phyloP scores from a whole-genome alignment of 2,797 vertebrate genomes.

The Myotis planiceps region DNA sequence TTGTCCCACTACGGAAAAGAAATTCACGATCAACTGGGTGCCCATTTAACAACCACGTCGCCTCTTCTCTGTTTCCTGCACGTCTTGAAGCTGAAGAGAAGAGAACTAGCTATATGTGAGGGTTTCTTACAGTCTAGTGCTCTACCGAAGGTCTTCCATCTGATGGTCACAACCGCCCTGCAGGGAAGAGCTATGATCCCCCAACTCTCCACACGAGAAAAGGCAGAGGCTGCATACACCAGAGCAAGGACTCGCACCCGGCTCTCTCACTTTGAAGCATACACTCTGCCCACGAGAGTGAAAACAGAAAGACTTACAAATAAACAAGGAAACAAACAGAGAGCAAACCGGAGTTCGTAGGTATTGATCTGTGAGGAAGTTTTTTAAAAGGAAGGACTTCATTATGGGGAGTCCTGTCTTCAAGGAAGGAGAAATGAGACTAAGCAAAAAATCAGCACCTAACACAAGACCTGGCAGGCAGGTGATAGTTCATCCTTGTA shows the following conservation, averaged over 20 bases:
- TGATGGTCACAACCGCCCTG: neutral
- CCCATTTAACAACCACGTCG: neutral
- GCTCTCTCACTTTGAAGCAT: neutral
- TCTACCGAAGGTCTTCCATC: neutral
- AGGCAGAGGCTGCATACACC: neutral
- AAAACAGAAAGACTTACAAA: neutral
- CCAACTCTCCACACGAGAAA: neutral
- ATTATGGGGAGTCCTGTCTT: neutral
- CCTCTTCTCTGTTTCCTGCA: neutral
- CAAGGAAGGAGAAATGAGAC: neutral
- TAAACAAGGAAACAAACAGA: neutral
- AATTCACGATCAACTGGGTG: neutral
- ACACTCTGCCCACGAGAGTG: neutral
- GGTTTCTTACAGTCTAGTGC: neutral
- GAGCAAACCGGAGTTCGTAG: neutral
- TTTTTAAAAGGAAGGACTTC: neutral
- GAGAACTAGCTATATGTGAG: neutral
- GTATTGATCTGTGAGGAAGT: neutral
- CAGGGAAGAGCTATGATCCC: neutral
- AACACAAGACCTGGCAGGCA: neutral
- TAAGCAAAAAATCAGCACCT: neutral
- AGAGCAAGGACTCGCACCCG: neutral
- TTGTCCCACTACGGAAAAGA: conserved; percentile 86
- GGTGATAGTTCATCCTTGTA: neutral
- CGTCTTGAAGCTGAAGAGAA: neutral